Base-by-base conservation (phyloP, 1,140 invertebrate species). In the Drosophila sturtevanti region DNA sequence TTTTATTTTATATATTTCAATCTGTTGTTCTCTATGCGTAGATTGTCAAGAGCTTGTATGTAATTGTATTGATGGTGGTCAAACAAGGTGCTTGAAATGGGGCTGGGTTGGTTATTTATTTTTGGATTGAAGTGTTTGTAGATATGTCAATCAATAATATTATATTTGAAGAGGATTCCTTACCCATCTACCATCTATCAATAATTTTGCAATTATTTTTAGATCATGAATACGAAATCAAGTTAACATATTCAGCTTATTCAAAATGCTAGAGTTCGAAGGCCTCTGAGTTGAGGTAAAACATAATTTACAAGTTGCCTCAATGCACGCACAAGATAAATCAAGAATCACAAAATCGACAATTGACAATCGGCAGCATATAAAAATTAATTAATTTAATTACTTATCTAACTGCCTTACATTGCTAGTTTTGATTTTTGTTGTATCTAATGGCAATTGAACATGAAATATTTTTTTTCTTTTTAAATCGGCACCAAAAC, bases 321-420 rank as follows among this genome's bases (percentile, higher is more conserved):
- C 37, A 68, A 64, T 77, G 73, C 68, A 80, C 68, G 64, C 63
- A 78, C 60, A 76, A 56, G 68, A 72, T 81, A 81, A 81, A 77
- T 84, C 68, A 67, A 79, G 64, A 48, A 44, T 44, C 41, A 44
- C 41, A 44, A 44, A 66, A 66, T 66, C 61, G 66, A 77, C 14
- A 44, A 48, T 48, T 64, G 58, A 75, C 72, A 77, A 77, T 73
- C 59, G 79, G 60, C 66, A 66, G 72, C 68, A 79, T 63, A 84
- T 85, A 75, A 70, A 84, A 84, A 72, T 77, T 84, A 84, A 84
- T 84, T 85, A 85, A 84, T 84, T 84, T 84, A 84, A 84, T 84
- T 84, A 85, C 81, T 85, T 85, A 84, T 80, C 81, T 67, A 80
- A 55, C 61, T 55, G 72, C 74, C 80, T 68, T 76, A 79, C 78